Evolutionary conservation across 2,797 vertebrate genomes (phyloP), one percentile per base, ranked within the genome.

Genomic region (Apogon hyalosoma): DNA sequence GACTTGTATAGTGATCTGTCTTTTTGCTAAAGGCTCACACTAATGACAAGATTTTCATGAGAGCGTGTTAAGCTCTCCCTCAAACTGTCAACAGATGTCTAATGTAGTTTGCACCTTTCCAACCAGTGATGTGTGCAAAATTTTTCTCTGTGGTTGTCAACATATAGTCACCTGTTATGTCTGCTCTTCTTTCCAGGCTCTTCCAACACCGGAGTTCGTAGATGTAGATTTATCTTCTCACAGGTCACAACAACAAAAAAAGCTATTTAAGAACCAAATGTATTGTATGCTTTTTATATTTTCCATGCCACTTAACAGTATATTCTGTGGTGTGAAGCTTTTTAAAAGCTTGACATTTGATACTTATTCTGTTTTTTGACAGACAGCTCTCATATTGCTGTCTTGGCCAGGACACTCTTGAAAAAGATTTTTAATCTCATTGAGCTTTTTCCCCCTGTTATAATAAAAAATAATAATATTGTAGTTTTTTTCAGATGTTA

Each of bases 1-100:
- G 42, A 66, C 49, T 62, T 51, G 61, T 16, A 47, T 61, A 57
- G 19, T 57, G 61, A 69, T 53, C 61, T 57, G 65, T 81, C 45
- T 33, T 14, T 54, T 76, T 69, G 53, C 59, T 60, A 63, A 75
- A 73, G 40, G 18, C 62, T 75, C 48, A 46, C 58, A 31, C 73
- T 60, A 43, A 71, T 71, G 50, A 64, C 42, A 68, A 54, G 19
- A 49, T 43, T 82, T 60, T 73, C 65, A n/a, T 13, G 53, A 77
- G 73, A 48, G 52, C 57, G 14, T 11, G 15, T 60, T 52, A 1
- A 40, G 43, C 51, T 59, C 58, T 61, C 40, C 42, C 15, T 11
- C n/a, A 41, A 51, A 63, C 56, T 50, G 58, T 76, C 53, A 64
- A 73, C 67, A 64, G 38, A 67, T 59, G 21, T 54, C 49, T 73